These are phyloP conservation scores for Cuniculus paca DNA, from an alignment of 2,797 vertebrate species.

Conservation along the genomic window DNA sequence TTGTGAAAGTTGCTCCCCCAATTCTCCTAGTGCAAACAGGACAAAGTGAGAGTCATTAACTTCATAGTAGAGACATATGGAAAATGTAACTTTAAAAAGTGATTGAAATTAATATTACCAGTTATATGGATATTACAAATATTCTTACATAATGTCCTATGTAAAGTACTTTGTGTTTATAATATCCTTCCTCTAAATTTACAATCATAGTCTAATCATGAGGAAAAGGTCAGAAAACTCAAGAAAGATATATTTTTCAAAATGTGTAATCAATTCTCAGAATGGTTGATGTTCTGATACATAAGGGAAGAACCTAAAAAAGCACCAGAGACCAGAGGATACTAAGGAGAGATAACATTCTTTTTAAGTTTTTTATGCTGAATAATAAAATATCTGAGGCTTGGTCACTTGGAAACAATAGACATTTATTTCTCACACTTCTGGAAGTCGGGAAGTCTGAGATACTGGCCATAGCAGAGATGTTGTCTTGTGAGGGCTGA, in stretches of 20 bases:
- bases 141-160: neutral
- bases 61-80: neutral
- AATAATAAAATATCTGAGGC: neutral
- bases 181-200: neutral
- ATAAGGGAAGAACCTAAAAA: neutral
- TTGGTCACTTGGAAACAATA: neutral
- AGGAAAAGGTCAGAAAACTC: neutral
- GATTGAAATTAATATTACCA: neutral
- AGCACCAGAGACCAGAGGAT: neutral
- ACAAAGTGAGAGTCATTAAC: neutral
- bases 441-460: neutral
- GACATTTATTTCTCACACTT: neutral
- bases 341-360: neutral
- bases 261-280: neutral
- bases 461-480: neutral
- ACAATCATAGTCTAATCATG: slow-evolving; percentile 2
- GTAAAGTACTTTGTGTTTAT: neutral
- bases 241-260: neutral
- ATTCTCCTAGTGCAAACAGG: neutral
- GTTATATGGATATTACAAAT: neutral
- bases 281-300: neutral
- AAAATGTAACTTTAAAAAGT: slow-evolving; percentile 17
- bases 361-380: neutral
- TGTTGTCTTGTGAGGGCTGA: neutral
- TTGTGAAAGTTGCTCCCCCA: neutral